Conservation (phyloP, 2,888 invertebrate species). For the Lutraria lutraria region DNA sequence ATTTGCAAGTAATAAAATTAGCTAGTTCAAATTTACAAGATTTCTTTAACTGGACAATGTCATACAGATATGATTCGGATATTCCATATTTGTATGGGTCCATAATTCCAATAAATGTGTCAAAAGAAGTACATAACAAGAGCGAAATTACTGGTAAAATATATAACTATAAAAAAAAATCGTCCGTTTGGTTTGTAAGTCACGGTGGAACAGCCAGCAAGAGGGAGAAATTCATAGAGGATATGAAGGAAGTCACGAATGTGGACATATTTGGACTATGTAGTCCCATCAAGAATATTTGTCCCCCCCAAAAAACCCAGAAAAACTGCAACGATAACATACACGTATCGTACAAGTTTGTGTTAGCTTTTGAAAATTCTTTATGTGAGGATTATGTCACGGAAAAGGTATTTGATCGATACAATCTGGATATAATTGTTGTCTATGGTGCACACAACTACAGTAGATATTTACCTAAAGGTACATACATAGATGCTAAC, state of each 20-base stretch:
- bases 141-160: background rate
- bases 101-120: conserved; percentile 22
- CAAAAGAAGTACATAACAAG: background rate
- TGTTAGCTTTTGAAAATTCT: conserved; percentile 69
- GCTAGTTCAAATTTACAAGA: background rate
- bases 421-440: conserved; percentile 57
- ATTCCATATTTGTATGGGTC: conserved; percentile 60
- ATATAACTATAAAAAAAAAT: conserved; percentile 34
- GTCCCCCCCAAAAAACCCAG: conserved; percentile 11
- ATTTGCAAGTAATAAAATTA: conserved; percentile 28
- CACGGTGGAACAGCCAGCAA: conserved; percentile 61
- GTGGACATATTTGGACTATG: conserved; percentile 66
- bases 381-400: conserved; percentile 68
- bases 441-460: conserved; percentile 57
- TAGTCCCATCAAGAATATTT: conserved; percentile 41
- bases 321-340: background rate
- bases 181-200: conserved; percentile 58
- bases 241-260: conserved; percentile 39
- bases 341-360: conserved; percentile 51
- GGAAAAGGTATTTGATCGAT: conserved; percentile 65
- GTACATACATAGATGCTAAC: conserved; percentile 64
- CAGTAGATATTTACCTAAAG: conserved; percentile 50
- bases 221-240: conserved; percentile 57
- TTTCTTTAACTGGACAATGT: conserved; percentile 70
- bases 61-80: conserved; percentile 66